These are phyloP conservation scores for Odocoileus hemionus DNA, from an alignment of 2,113 vertebrate genomes.

Conservation along the genomic window DNA sequence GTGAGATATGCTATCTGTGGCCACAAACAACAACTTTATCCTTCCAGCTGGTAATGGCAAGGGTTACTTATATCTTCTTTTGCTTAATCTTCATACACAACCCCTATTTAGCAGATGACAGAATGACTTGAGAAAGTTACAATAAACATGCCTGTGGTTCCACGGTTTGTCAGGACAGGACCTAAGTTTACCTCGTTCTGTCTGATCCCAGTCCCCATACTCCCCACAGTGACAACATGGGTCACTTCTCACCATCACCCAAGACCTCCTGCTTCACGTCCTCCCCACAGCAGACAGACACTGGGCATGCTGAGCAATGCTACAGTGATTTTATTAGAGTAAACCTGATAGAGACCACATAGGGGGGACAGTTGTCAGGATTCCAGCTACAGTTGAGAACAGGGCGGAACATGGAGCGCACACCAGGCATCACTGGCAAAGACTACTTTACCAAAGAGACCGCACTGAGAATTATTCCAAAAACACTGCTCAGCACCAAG, in stretches of 20 bases:
- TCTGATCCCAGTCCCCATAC: background rate
- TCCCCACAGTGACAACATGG: background rate
- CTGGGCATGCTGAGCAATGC: rapidly evolving
- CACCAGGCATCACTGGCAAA: background rate
- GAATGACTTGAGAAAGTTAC: background rate
- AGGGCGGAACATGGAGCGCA: background rate
- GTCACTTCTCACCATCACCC: background rate
- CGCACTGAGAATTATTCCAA: rapidly evolving
- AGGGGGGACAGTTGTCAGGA: background rate
- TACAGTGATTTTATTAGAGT: background rate
- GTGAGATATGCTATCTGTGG: background rate
- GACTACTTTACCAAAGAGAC: background rate
- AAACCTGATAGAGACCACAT: too few relatives aligned
- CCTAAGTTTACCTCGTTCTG: background rate
- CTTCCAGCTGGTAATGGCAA: background rate
- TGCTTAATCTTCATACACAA: background rate
- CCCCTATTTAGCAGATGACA: background rate
- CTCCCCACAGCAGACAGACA: background rate
- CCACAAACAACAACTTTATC: background rate
- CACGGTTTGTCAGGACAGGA: background rate
- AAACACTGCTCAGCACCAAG: rapidly evolving
- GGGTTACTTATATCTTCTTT: background rate
- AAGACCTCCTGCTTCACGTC: background rate
- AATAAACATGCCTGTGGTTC: background rate
- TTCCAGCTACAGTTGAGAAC: background rate